Conservation (phyloP, 2,797 vertebrate genomes). For the Mergus octosetaceus region DNA sequence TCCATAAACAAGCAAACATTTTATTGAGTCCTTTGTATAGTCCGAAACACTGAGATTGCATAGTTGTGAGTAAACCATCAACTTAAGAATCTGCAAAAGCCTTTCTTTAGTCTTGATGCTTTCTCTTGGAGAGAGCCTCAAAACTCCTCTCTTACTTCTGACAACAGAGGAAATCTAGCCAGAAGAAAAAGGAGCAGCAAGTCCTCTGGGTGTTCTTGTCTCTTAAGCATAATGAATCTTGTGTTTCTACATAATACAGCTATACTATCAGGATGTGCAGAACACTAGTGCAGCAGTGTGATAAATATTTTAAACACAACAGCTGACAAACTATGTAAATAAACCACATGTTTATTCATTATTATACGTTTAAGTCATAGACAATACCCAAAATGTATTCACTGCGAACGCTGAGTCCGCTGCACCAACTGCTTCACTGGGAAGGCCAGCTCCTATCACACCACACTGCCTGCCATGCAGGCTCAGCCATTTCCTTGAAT, state of each 20-base stretch:
- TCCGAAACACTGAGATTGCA: neutral
- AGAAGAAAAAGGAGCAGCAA: neutral
- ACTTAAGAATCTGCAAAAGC: neutral
- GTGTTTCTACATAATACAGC: neutral
- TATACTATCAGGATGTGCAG: neutral
- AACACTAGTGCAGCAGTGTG: constrained; percentile 6
- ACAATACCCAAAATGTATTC: neutral
- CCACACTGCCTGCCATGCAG: neutral
- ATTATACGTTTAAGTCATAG: neutral
- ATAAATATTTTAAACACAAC: constrained; percentile 13
- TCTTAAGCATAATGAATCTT: neutral
- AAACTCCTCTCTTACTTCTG: neutral
- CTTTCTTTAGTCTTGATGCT: neutral
- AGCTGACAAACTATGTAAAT: constrained; percentile 16
- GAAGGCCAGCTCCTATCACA: neutral
- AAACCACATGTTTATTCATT: neutral
- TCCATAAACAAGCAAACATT: neutral
- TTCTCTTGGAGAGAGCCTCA: neutral
- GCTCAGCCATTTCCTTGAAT: neutral
- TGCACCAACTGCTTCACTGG: neutral
- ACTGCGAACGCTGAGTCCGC: neutral
- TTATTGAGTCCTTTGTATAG: neutral
- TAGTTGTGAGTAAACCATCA: neutral
- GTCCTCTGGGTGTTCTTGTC: neutral
- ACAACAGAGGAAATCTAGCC: neutral